Evolutionary conservation across 2,797 vertebrate species (phyloP), one percentile per base, ranked within the genome.

Genomic region (Semaprochilodus insignis): DNA sequence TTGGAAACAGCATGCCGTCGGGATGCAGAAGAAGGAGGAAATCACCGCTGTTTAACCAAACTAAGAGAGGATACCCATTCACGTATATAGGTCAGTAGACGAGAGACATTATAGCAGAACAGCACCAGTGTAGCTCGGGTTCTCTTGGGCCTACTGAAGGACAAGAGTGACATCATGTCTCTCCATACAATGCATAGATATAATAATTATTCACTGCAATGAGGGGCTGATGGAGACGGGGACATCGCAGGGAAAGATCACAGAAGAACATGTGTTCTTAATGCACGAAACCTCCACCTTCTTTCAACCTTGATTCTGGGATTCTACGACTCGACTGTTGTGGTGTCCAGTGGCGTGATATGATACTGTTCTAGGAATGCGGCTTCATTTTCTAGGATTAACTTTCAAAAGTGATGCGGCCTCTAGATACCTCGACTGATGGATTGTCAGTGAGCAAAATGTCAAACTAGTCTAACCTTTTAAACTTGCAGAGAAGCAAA

Each of bases 1-100:
- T 89, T 88, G 83, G 87, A 88, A 88, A 81, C 89, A 91, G 89
- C 54, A 54, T 79, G 74, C 57, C 52, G 13, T 73, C 85, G 86
- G 84, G 81, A 83, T 74, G 81, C 76, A 81, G 36, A 72, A 84
- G 81, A 78, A 84, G 77, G 63, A 79, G 66, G 78, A 82, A 87
- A 88, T 88, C 80, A 84, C 65, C n/a, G 81, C 74, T 69, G 72
- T 85, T 87, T 72, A 85, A 79, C 66, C 44, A 67, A 67, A 80
- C 57, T 72, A 57, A 67, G 81, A 81, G 69, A 74, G 82, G 81
- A 88, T 55, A 77, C 70, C 70, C 15, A 55, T 66, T 67, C 48
- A 14, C 19, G 40, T 66, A 59, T 55, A 77, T 71, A 55, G 78
- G 84, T 70, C 80, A 83, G 75, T 48, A 83, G 67, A 69, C 77